Percentiles rank a stretch among this genome's conserved stretches.
Conservation (phyloP, 2,113 vertebrate species). For the Semnornis frantzii region DNA sequence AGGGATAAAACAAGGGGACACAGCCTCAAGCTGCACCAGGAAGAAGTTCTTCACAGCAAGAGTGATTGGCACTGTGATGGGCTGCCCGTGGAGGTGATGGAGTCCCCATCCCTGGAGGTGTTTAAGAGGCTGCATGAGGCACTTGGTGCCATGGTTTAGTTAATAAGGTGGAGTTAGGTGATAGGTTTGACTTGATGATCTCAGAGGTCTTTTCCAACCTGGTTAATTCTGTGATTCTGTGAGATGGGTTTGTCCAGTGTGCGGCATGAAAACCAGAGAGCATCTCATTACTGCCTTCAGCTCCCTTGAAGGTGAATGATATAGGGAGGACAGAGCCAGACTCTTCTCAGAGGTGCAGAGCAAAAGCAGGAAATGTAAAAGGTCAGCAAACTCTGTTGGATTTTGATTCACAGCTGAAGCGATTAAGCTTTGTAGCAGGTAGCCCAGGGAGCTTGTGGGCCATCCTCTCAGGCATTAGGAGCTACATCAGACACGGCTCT, state of each 20-base stretch:
- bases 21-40: too few species aligned
- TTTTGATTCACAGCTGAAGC: fast-evolving
- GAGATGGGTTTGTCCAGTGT: background rate
- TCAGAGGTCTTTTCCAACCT: too few species aligned
- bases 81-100: too few species aligned
- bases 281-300: background rate
- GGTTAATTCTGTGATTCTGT: too few species aligned
- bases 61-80: too few species aligned
- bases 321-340: background rate
- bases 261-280: background rate
- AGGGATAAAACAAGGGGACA: too few species aligned
- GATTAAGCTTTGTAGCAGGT: background rate
- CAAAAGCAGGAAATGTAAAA: background rate
- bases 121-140: too few species aligned
- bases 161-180: too few species aligned
- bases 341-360: background rate
- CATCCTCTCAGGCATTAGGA: background rate
- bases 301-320: background rate
- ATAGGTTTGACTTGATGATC: too few species aligned
- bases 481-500: background rate
- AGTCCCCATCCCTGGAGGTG: too few species aligned
- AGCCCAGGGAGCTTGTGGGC: background rate
- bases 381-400: background rate
- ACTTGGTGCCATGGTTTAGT: too few species aligned
- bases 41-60: too few species aligned